Evolutionary conservation across 1,140 invertebrate species (phyloP).

Genomic region (Probaryconus sp.): DNA sequence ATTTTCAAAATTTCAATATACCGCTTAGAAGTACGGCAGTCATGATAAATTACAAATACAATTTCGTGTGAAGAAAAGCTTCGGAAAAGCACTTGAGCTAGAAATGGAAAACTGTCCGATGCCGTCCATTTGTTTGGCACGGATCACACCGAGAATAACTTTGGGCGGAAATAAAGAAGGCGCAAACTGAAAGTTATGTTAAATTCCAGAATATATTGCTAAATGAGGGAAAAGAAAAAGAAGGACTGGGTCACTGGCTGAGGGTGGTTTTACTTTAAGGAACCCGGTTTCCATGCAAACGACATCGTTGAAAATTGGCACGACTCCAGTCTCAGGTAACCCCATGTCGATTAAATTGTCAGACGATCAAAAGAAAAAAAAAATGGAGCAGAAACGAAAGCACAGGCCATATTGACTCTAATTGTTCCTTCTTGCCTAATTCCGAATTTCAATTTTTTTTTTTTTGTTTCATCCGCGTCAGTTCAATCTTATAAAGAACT

Average conservation of each 20-base stretch:
- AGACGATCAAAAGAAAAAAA: slow-evolving; percentile 11
- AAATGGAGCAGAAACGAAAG: slow-evolving; percentile 12
- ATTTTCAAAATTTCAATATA: too few species aligned
- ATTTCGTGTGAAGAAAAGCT: slow-evolving; percentile 13
- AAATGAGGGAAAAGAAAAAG: slow-evolving; percentile 46
- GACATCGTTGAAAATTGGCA: slow-evolving; percentile 45
- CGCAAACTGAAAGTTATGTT: slow-evolving; percentile 50
- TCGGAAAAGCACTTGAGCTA: slow-evolving; percentile 1
- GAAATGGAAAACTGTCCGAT: slow-evolving; percentile 9
- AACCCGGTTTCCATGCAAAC: slow-evolving; percentile 49
- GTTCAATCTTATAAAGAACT: too few species aligned
- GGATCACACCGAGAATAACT: slow-evolving; percentile 37
- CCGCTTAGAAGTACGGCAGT: too few species aligned
- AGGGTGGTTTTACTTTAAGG: slow-evolving; percentile 35
- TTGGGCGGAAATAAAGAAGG: slow-evolving; percentile 40
- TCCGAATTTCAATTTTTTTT: too few species aligned
- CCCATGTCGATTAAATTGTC: slow-evolving; percentile 49
- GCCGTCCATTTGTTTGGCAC: slow-evolving; percentile 35
- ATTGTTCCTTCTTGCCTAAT: too few species aligned
- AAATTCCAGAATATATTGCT: slow-evolving; percentile 52
- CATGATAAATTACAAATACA: slow-evolving; percentile 42
- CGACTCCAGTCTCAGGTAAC: slow-evolving; percentile 34
- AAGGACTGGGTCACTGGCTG: not conserved
- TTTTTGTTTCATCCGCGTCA: too few species aligned
- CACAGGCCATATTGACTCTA: too few species aligned